A percentile compares a stretch with the other conserved stretches of the same genome.
These are phyloP conservation scores for Diadophis punctatus DNA, from an alignment of 2,113 vertebrate genomes.

Conservation along the genomic window DNA sequence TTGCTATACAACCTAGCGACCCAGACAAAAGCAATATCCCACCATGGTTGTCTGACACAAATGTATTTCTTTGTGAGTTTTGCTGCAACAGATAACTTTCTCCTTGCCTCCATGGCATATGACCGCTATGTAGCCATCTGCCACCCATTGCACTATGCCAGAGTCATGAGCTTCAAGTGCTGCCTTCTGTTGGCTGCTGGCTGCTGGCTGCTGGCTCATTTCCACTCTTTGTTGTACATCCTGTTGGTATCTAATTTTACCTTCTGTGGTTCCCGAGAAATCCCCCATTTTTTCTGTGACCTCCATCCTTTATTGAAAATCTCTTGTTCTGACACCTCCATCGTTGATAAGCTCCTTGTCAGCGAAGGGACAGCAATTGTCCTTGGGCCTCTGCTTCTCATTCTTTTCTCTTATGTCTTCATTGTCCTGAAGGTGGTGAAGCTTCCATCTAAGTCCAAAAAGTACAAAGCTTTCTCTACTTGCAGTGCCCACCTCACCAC, in stretches of 20 bases:
- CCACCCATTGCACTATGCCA: conserved; percentile 33
- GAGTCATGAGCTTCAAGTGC: conserved; percentile 30
- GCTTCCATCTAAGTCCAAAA: conserved; percentile 26
- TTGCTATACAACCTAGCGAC: conserved; percentile 30
- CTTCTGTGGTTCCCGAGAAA: conserved; percentile 46
- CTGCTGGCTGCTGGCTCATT: neutral
- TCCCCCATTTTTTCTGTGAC: conserved; percentile 53
- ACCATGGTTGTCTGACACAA: conserved; percentile 34
- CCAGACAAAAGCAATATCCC: conserved; percentile 30
- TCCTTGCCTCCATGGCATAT: conserved; percentile 48
- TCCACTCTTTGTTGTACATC: neutral
- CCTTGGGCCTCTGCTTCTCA: conserved; percentile 44
- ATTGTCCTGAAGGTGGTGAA: conserved; percentile 14
- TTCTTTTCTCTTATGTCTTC: conserved; percentile 45
- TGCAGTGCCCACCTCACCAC: conserved; percentile 32
- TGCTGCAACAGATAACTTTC: conserved; percentile 27
- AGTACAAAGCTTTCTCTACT: conserved; percentile 49
- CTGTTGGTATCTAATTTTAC: conserved; percentile 24
- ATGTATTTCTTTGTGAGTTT: conserved; percentile 45
- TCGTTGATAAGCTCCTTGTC: neutral
- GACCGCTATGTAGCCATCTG: conserved; percentile 46
- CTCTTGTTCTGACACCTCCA: conserved; percentile 24
- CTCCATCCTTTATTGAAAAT: conserved; percentile 47
- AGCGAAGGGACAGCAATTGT: conserved; percentile 29
- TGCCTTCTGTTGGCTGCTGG: conserved; percentile 18